Base-by-base conservation (phyloP, 2,797 vertebrate genomes). In the Poecilia picta region DNA sequence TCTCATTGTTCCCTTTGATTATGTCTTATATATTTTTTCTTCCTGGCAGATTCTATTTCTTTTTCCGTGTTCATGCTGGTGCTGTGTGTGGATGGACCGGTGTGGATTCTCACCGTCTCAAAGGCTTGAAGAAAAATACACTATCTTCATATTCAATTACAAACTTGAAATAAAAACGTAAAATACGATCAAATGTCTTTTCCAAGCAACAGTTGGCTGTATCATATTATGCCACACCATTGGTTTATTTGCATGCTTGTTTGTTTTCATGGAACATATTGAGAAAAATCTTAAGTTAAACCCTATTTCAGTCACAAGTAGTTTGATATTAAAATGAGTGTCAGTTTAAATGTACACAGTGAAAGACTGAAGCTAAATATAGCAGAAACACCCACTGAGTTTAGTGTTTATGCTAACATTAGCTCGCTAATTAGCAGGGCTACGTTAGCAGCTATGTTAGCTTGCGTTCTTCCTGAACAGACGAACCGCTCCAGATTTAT, bases 1-100 rank as follows among this genome's bases (percentile, higher is more conserved):
- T 51, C 49, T 81, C 57, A 49, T 71, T 73, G 68, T 72, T 59
- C 20, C 11, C 41, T 57, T 10, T 46, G 43, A 18, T 74, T 82
- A 72, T 12, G 57, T 31, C 12, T 59, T n/a, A 28, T 59, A 5
- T 59, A 11, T 49, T 20, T 49, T 49, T 20, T 2, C 2, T 49
- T 49, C 18, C 33, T 41, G 36, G 57, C 15, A 31, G 15, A 23
- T 55, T 74, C 55, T 70, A 20, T 68, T 20, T 68, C 39, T 57
- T 79, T 47, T 57, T 16, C 12, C 13, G 6, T 31, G 6, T 31
- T 31, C 13, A 13, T 31, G 57, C 57, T 59, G 57, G 13, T 59
- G 28, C 57, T 31, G 13, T n/a, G n/a, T 59, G 13, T 13, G 55
- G 11, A 2, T 59, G 25, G 53, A 10, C 53, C 8, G 23, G 49